Evolutionary conservation across 2,888 invertebrate genomes (phyloP), one percentile per base, ranked within the genome.

Genomic region (Cheilosia vulpina): DNA sequence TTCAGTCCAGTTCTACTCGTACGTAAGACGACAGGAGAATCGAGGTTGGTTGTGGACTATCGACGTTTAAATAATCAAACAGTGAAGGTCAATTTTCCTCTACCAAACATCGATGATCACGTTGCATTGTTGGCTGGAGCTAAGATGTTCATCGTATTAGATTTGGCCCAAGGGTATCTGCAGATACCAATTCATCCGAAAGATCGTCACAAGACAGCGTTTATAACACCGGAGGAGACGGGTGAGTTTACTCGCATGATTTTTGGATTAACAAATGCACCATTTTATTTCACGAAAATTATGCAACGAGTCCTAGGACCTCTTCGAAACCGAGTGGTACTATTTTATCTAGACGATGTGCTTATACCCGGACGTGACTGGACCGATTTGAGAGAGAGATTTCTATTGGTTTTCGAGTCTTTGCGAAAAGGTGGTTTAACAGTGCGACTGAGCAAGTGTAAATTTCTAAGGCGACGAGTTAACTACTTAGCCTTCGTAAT

Each of bases 211-310:
- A 63, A 73, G n/a, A 52, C 63, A 9, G 52, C 65, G 38, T 73
- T 63, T 43, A 73, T 73, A 19, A 73, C 63, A 21, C 63, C 73
- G 13, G 63, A 73, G 19, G 73, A 73, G n/a, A 73, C 63, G 6
- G 73, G 63, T 38, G 62, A 73, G 53, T 73, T 53, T 62, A 63
- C 52, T n/a, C 47, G 53, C 9, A 63, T 63, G 52, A 73, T 73
- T 50, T 73, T 58, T 27, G 73, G 73, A n/a, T 38, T 63, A 5
- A 73, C 63, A 34, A 63, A 63, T 27, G 63, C 50, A n/a, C 53
- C 63, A 52, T 73, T 66, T 47, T 76, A 76, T 66, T 76, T 76
- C 34, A 24, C 65, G 7, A 66, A 66, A 31, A 53, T 66, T 27
- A 66, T 63, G 45, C 63, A 75, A 43, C 38, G 27, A 31, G 47